These are phyloP conservation scores for Cheilosia vernalis DNA, from an alignment of 2,888 invertebrate species.

Conservation along the genomic window DNA sequence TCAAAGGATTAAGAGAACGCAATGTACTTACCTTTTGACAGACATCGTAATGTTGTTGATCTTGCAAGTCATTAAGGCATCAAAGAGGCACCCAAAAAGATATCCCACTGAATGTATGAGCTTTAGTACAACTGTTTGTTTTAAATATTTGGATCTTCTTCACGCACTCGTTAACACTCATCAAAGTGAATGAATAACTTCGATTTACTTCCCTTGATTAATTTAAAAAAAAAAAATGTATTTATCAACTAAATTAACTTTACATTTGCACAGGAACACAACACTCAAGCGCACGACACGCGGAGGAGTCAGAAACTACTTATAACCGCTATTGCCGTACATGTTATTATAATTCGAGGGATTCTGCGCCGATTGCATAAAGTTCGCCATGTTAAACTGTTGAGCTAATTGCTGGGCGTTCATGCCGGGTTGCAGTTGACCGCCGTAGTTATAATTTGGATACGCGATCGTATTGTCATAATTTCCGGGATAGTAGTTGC, in stretches of 20 bases:
- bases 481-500: conserved; percentile 40
- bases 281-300: conserved; percentile 43
- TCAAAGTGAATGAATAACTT: conserved; percentile 11
- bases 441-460: conserved; percentile 51
- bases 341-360: conserved; percentile 54
- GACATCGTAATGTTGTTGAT: conserved; percentile 1
- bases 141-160: conserved; percentile 7
- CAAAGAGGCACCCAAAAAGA: conserved; percentile 1
- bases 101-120: neutral
- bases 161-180: conserved; percentile 22
- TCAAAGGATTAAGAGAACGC: neutral
- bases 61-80: conserved; percentile 11
- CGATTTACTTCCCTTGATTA: conserved; percentile 10
- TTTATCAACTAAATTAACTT: conserved; percentile 40
- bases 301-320: conserved; percentile 36
- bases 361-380: conserved; percentile 41
- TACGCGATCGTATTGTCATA: conserved; percentile 50
- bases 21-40: conserved; percentile 48
- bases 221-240: conserved; percentile 9
- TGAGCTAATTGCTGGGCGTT: conserved; percentile 41
- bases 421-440: conserved; percentile 45
- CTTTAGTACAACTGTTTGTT: conserved; percentile 2
- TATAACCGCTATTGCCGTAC: conserved; percentile 60
- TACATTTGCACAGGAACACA: conserved; percentile 57
- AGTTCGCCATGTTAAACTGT: conserved; percentile 52